Percentiles rank a stretch among this genome's conserved stretches.
Conservation (phyloP, 2,888 invertebrate species). For the Atethmia centrago region DNA sequence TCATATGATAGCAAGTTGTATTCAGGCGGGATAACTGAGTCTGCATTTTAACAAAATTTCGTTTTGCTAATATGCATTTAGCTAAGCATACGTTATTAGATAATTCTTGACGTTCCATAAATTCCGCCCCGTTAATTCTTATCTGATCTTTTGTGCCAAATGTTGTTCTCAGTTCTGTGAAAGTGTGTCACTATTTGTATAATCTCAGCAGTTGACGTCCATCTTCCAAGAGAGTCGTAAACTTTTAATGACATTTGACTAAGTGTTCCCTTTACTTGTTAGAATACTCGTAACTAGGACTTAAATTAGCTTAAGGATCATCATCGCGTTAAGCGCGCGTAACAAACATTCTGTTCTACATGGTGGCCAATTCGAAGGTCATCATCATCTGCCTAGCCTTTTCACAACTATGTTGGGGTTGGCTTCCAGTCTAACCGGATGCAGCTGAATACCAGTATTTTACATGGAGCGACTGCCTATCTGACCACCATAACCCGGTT, state of each 20-base stretch:
- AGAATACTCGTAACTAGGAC: background rate
- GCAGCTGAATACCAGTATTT: too few relatives aligned
- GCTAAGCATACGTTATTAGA: background rate
- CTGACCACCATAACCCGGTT: too few relatives aligned
- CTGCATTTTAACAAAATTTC: background rate
- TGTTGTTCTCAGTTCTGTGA: background rate
- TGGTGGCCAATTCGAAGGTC: background rate
- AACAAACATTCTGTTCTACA: background rate
- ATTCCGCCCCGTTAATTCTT: background rate
- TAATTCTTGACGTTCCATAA: background rate
- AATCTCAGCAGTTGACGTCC: background rate
- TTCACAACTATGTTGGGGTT: too few relatives aligned
- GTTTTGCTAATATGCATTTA: background rate
- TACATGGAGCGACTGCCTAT: too few relatives aligned
- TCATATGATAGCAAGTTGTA: too few relatives aligned
- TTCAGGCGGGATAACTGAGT: background rate
- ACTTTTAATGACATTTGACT: constrained; percentile 20
- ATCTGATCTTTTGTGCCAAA: background rate
- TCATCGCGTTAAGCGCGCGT: background rate
- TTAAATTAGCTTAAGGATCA: background rate
- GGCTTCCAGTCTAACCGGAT: too few relatives aligned
- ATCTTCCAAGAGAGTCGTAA: constrained; percentile 1
- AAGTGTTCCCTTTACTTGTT: background rate
- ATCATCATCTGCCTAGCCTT: too few relatives aligned
- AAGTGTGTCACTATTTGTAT: background rate